These are phyloP conservation scores for Karalla daura DNA, from an alignment of 2,797 vertebrate species.

Conservation along the genomic window DNA sequence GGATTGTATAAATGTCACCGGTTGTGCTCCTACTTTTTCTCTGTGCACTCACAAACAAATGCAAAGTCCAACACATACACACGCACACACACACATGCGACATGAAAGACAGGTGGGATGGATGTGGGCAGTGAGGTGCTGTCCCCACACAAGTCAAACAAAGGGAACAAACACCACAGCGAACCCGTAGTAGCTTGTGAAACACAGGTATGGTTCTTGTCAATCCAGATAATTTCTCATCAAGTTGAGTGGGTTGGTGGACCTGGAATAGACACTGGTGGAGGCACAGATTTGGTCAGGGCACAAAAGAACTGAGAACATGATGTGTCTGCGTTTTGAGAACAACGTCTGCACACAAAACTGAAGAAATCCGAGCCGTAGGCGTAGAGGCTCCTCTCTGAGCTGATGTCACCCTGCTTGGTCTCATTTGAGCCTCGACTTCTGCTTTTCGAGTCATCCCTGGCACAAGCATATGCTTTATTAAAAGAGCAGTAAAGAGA, in stretches of 20 bases:
- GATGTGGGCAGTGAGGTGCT: conserved; percentile 49
- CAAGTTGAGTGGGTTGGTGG: background rate
- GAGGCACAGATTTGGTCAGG: background rate
- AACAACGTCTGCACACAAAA: background rate
- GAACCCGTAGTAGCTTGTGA: background rate
- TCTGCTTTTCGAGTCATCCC: too few species aligned
- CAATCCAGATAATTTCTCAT: background rate
- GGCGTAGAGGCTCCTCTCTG: background rate
- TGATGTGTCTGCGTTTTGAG: background rate
- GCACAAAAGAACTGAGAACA: background rate
- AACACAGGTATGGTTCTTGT: background rate
- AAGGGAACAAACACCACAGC: background rate
- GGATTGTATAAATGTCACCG: conserved; percentile 56
- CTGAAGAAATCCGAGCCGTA: rapidly evolving
- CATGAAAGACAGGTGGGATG: conserved; percentile 21
- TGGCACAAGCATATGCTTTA: background rate
- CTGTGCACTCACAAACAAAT: conserved; percentile 2
- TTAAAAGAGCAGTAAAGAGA: background rate
- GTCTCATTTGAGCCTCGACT: too few species aligned
- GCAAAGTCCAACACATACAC: background rate
- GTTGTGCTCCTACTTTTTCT: conserved; percentile 31
- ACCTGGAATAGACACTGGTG: background rate
- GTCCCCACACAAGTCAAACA: conserved; percentile 50
- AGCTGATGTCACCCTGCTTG: background rate
- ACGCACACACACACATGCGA: conserved; percentile 20